Conservation (phyloP, 2,888 invertebrate species). For the Agapostemon virescens region DNA sequence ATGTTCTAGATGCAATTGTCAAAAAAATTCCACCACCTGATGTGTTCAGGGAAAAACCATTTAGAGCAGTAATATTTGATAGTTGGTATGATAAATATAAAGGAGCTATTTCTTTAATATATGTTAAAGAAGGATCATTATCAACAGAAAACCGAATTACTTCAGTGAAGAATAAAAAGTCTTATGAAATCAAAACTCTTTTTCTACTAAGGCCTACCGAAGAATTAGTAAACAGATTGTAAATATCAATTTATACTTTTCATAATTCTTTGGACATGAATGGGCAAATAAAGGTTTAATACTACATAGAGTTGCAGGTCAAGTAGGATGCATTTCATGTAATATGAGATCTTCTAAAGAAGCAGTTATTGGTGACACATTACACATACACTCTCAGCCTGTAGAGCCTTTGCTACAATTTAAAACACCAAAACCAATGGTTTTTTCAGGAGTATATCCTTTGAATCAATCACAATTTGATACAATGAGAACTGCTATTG, state of each 20-base stretch:
- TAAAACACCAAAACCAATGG: conserved; percentile 88
- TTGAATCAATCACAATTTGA: conserved; percentile 92
- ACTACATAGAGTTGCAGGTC: conserved; percentile 87
- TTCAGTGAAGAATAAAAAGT: conserved; percentile 87
- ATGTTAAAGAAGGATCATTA: conserved; percentile 89
- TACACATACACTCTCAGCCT: conserved; percentile 82
- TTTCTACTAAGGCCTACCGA: conserved; percentile 91
- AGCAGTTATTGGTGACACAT: conserved; percentile 89
- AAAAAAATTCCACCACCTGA: conserved; percentile 89
- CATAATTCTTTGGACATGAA: conserved; percentile 16
- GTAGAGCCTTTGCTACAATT: conserved; percentile 86
- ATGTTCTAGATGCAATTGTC: conserved; percentile 89
- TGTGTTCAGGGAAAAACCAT: conserved; percentile 83
- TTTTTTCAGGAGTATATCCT: conserved; percentile 95
- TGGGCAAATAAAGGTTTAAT: background rate
- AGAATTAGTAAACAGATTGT: conserved; percentile 84
- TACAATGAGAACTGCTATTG: conserved; percentile 89
- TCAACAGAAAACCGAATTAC: conserved; percentile 88
- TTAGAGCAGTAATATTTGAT: conserved; percentile 94
- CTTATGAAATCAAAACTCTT: conserved; percentile 89
- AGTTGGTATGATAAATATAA: conserved; percentile 95
- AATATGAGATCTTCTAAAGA: conserved; percentile 89
- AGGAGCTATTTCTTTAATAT: conserved; percentile 89
- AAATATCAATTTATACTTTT: conserved; percentile 72
- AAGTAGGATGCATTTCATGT: conserved; percentile 94